Evolutionary conservation across 2,888 invertebrate genomes (phyloP).

Genomic region (Phragmatobia fuliginosa): DNA sequence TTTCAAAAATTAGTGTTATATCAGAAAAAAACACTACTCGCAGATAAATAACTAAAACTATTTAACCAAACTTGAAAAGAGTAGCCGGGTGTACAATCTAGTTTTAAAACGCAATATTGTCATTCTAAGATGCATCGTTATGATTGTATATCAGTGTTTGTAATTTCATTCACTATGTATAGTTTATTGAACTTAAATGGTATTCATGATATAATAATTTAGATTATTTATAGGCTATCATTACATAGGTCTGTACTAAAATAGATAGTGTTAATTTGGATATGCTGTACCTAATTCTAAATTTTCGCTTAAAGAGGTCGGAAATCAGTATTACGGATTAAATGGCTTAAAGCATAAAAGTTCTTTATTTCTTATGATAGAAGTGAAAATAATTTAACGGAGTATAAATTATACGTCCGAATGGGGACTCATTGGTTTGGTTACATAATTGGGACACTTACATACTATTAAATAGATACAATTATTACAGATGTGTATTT

Average conservation of each 20-base stretch:
- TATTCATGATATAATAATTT: constrained; percentile 44
- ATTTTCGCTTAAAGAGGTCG: neutral
- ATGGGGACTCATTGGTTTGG: neutral
- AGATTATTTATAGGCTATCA: constrained; percentile 39
- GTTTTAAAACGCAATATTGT: constrained; percentile 36
- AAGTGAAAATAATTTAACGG: neutral
- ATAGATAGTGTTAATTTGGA: constrained; percentile 19
- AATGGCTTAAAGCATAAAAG: too few species aligned
- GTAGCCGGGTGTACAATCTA: neutral
- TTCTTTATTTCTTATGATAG: too few species aligned
- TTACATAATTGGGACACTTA: too few species aligned
- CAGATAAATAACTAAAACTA: neutral
- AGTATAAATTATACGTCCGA: neutral
- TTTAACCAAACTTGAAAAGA: neutral
- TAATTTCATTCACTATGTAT: constrained; percentile 36
- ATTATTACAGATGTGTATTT: too few species aligned
- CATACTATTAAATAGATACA: too few species aligned
- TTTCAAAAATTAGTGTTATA: neutral
- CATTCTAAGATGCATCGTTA: constrained; percentile 41
- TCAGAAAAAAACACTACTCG: neutral
- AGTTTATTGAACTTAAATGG: constrained; percentile 38
- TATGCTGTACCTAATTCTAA: neutral
- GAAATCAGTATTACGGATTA: neutral
- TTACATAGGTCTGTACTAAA: neutral
- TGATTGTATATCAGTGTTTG: constrained; percentile 46